A percentile compares a stretch with the other conserved stretches of the same genome.
Conservation (phyloP, 2,113 vertebrate genomes). For the Oplegnathus fasciatus region DNA sequence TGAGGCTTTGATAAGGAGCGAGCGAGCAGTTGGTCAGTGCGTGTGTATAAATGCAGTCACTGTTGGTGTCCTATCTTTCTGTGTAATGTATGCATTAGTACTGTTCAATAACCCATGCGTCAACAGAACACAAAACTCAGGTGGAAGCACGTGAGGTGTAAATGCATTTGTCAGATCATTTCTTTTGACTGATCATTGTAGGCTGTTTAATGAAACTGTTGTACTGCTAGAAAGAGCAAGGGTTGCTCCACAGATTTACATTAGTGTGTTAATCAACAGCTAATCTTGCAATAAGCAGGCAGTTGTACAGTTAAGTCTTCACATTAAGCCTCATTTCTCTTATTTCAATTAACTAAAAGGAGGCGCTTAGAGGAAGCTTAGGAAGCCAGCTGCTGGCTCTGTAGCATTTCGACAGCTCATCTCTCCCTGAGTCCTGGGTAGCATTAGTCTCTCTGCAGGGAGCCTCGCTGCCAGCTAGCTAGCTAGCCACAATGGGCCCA, state of each 20-base stretch:
- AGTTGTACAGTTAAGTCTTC: slow-evolving; percentile 68
- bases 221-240: slow-evolving; percentile 9
- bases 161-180: neutral
- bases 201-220: slow-evolving; percentile 35
- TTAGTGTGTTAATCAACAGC: slow-evolving; percentile 66
- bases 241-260: slow-evolving; percentile 31
- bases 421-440: slow-evolving; percentile 60
- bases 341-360: slow-evolving; percentile 76
- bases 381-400: slow-evolving; percentile 68
- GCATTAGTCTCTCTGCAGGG: slow-evolving; percentile 74
- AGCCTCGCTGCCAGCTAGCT: slow-evolving; percentile 47
- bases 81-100: neutral
- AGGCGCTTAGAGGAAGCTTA: slow-evolving; percentile 69
- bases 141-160: neutral
- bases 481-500: slow-evolving; percentile 42
- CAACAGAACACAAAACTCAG: neutral
- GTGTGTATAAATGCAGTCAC: neutral
- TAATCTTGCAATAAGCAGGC: slow-evolving; percentile 73
- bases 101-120: neutral
- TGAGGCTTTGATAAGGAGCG: slow-evolving; percentile 9
- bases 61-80: neutral
- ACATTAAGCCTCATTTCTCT: slow-evolving; percentile 74
- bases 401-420: slow-evolving; percentile 70
- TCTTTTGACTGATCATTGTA: neutral
- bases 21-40: slow-evolving; percentile 5